Evolutionary conservation across 35 echinoderm and acorn worm species (phyloP).

Genomic region (Heliocidaris erythrogramma): DNA sequence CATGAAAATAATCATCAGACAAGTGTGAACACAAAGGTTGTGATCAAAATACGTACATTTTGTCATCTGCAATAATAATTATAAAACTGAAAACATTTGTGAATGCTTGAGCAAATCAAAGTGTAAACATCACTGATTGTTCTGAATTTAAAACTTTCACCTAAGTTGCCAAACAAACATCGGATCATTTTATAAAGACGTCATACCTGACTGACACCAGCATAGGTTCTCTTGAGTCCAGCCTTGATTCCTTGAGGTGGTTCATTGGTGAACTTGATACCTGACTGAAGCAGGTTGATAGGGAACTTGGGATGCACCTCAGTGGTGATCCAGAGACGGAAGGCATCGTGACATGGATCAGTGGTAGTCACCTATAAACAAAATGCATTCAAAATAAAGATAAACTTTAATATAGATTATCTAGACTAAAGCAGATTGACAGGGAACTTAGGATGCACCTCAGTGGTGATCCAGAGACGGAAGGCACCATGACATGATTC

Average conservation of each 20-base stretch:
- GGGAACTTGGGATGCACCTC: constrained; percentile 94
- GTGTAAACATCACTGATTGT: too few species aligned
- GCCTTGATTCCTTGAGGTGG: constrained; percentile 96
- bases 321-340: constrained; percentile 95
- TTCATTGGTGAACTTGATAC: constrained; percentile 98
- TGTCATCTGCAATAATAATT: too few species aligned
- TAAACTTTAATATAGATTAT: too few species aligned
- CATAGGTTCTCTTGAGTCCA: constrained; percentile 94
- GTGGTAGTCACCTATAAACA: constrained; percentile 56
- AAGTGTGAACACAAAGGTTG: too few species aligned
- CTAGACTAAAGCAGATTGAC: constrained; percentile 88
- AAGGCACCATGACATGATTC: constrained; percentile 80
- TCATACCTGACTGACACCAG: constrained; percentile 88
- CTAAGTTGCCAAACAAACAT: too few species aligned
- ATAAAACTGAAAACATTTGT: too few species aligned
- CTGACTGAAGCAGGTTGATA: constrained; percentile 85
- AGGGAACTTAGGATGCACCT: constrained; percentile 90
- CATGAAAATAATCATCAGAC: too few species aligned
- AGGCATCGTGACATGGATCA: constrained; percentile 75
- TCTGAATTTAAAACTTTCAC: too few species aligned
- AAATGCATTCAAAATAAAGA: neutral
- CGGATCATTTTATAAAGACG: too few species aligned
- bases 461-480: constrained; percentile 95
- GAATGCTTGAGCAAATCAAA: too few species aligned
- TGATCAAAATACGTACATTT: too few species aligned